Evolutionary conservation across 2,888 invertebrate species (phyloP).

Genomic region (Aspidapion aeneum): DNA sequence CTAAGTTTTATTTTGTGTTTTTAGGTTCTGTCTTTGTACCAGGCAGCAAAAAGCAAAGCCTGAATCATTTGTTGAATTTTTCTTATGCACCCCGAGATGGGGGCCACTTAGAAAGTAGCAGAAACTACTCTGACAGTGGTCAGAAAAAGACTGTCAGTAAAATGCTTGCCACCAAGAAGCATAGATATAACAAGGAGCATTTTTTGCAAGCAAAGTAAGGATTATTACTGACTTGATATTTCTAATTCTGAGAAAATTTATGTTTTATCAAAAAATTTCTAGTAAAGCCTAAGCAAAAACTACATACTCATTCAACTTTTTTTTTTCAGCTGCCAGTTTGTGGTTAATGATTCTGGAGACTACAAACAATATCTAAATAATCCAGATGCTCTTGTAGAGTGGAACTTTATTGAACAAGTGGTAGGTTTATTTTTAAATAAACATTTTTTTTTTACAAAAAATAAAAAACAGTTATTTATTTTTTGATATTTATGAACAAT

Average conservation of each 20-base stretch:
- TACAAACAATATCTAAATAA: constrained; percentile 74
- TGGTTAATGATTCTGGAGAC: constrained; percentile 79
- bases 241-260: too few relatives aligned
- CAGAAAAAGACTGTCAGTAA: constrained; percentile 15
- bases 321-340: constrained; percentile 87
- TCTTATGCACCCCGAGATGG: constrained; percentile 58
- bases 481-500: too few relatives aligned
- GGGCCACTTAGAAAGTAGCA: background rate
- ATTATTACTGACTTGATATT: too few relatives aligned
- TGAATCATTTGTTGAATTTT: constrained; percentile 93
- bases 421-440: constrained; percentile 53
- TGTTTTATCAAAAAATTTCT: too few relatives aligned
- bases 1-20: background rate
- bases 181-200: constrained; percentile 88
- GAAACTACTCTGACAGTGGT: background rate
- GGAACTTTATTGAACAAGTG: constrained; percentile 91
- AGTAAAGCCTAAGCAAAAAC: too few relatives aligned
- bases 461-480: too few relatives aligned
- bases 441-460: too few relatives aligned
- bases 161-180: constrained; percentile 52
- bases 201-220: constrained; percentile 93
- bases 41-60: constrained; percentile 87
- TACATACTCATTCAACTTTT: background rate
- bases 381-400: constrained; percentile 87
- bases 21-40: constrained; percentile 65